A percentile compares a stretch with the other conserved stretches of the same genome.
Conservation (phyloP, 2,888 invertebrate genomes). For the Vandiemenella viatica region DNA sequence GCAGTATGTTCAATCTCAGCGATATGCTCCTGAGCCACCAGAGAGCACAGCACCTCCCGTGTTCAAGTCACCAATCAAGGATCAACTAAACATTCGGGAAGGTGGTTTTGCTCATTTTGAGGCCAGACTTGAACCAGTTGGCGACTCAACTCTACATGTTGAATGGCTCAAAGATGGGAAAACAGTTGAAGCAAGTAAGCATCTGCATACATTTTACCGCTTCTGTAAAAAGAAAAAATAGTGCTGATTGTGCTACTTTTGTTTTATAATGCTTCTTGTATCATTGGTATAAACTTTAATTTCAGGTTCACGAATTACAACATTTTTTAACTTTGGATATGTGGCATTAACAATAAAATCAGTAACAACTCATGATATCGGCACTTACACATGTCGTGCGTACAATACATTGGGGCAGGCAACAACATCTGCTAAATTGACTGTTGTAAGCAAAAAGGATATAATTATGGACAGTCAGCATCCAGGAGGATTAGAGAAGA, state of each 20-base stretch:
- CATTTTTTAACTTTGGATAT: constrained; percentile 88
- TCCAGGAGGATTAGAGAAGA: constrained; percentile 80
- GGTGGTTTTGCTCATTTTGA: constrained; percentile 92
- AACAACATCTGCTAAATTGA: constrained; percentile 62
- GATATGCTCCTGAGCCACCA: constrained; percentile 62
- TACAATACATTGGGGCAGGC: constrained; percentile 78
- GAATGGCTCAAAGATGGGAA: constrained; percentile 89
- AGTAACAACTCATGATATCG: constrained; percentile 78
- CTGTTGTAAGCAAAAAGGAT: constrained; percentile 72
- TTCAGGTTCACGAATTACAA: constrained; percentile 67
- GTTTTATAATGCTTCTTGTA: background rate
- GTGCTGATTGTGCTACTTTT: background rate
- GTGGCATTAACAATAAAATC: constrained; percentile 87
- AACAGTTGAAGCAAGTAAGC: constrained; percentile 72
- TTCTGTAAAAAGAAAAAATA: no score
- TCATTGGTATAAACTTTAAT: constrained; percentile 4
- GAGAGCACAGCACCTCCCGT: constrained; percentile 68
- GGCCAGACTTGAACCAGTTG: constrained; percentile 83
- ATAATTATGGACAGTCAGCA: constrained; percentile 81
- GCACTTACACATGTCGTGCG: constrained; percentile 77
- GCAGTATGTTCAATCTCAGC: constrained; percentile 56
- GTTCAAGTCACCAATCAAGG: constrained; percentile 79
- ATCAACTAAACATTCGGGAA: constrained; percentile 73
- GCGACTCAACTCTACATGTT: constrained; percentile 75
- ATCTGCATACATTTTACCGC: no score